phyloP scores from a whole-genome alignment of 2,888 invertebrate genomes.

The Lampropteryx suffumata region DNA sequence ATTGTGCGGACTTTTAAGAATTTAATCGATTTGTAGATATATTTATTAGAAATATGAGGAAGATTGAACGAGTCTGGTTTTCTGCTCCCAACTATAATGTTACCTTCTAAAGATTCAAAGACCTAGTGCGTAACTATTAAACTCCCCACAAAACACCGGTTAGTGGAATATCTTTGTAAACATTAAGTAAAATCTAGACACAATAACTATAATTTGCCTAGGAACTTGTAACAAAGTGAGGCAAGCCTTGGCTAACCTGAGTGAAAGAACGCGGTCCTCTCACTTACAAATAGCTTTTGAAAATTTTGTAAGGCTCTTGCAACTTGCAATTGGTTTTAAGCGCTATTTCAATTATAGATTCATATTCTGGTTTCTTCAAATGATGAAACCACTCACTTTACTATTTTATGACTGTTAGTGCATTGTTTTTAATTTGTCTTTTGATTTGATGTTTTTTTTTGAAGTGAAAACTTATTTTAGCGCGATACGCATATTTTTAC shows the following conservation, averaged over 20 bases:
- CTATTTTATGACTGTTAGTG: no score
- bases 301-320: constrained; percentile 25
- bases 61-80: no score
- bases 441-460: no score
- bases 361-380: constrained; percentile 4
- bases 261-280: constrained; percentile 31
- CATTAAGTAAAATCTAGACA: constrained; percentile 21
- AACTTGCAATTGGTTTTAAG: constrained; percentile 17
- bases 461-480: no score
- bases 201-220: constrained; percentile 30
- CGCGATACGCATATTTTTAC: no score
- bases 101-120: no score
- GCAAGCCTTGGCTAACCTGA: constrained; percentile 30
- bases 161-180: constrained; percentile 19
- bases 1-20: no score
- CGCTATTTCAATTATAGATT: constrained; percentile 12
- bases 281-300: constrained; percentile 28
- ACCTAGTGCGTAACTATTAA: neutral
- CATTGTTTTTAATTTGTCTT: no score
- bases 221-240: constrained; percentile 22
- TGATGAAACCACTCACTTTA: no score
- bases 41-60: no score
- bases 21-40: no score
- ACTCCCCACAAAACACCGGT: constrained; percentile 11
- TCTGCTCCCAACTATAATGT: no score